Evolutionary conservation across 2,113 vertebrate species (phyloP), one percentile per base, ranked within the genome.

Genomic region (Datnioides undecimradiatus): DNA sequence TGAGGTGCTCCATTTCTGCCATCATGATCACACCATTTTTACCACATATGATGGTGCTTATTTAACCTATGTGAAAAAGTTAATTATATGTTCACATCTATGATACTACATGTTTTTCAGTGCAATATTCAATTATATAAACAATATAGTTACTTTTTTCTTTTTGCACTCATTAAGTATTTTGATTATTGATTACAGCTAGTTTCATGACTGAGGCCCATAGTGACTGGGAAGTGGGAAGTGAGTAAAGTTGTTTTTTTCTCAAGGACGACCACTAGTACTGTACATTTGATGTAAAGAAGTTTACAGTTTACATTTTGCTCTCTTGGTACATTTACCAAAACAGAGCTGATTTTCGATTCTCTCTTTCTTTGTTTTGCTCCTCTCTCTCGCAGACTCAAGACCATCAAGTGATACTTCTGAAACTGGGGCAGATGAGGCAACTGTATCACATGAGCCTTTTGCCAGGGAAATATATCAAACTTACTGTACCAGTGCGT

Each of bases 381-480:
- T 45, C 13, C 52, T 4, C 33, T 62, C 52, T 64, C 49, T 46
- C 23, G 71, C 63, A 63, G 58, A 76, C 79, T 83, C 76, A 21
- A 34, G 48, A 68, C 48, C 57, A 86, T 81, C 58, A 52, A 79
- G 73, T 66, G n/a, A 51, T 65, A 65, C 36, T 73, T 83, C 25
- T 38, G 34, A 75, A 87, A 84, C 74, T 84, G 58, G 77, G 82
- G 27, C 86, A 88, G 60, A 85, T 70, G 45, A 83, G 63, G 43
- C n/a, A 38, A 72, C 69, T 13, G 40, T 21, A 65, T 68, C 55
- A 54, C 48, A 36, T 17, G 46, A 77, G 68, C 29, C 14, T 49
- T 73, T 76, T 45, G 71, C 49, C 4, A 62, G 54, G 43, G 33
- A 78, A 82, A 82, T 62, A 27, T 34, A 87, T 83, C 70, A 80